Base-by-base conservation (phyloP, 2,888 invertebrate genomes). In the Dynastes grantii region DNA sequence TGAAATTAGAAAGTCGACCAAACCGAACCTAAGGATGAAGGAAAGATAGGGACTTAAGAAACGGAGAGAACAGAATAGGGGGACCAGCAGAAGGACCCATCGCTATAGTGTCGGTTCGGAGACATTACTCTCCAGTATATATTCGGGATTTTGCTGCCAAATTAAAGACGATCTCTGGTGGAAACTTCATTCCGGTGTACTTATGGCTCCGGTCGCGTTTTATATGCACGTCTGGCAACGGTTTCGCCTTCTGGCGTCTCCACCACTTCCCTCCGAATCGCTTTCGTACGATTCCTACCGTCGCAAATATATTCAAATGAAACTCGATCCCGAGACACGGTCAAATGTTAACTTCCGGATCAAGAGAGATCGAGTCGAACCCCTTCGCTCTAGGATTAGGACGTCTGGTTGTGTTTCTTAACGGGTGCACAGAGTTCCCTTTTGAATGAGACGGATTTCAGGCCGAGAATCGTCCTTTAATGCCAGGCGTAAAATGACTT, bases 151-250 rank as follows among this genome's bases (percentile, higher is more conserved):
- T 87, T 87, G 87, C 87, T 87, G 88, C 88, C 88, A 88, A 88
- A 88, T 88, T 88, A 88, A 87, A 88, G 88, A 88, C 87, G 87
- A 88, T 88, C 87, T 87, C 87, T 87, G 85, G 86, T 86, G 87
- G 87, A 88, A 87, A 87, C 86, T 87, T 86, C 84, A 86, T 87
- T 87, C 86, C 86, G 85, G 85, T 85, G 85, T 87, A 87, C 87
- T 88, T 88, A 87, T 87, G 87, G 87, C 87, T 85, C 83, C 82
- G 79, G 68, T 85, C 85, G 85, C 87, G 86, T 87, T 88, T 88
- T 88, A 87, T 86, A 83, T 85, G 85, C 77, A 85, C 85, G 87
- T 86, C 87, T 87, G 86, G 86, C 87, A 86, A 85, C 86, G 85
- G 85, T 87, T 86, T 84, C 85, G 84, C 84, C 85, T 58, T 58